Percentiles rank a stretch among this genome's conserved stretches.
phyloP scores from a whole-genome alignment of 2,113 vertebrate species.

The Vulpes ferrilata region DNA sequence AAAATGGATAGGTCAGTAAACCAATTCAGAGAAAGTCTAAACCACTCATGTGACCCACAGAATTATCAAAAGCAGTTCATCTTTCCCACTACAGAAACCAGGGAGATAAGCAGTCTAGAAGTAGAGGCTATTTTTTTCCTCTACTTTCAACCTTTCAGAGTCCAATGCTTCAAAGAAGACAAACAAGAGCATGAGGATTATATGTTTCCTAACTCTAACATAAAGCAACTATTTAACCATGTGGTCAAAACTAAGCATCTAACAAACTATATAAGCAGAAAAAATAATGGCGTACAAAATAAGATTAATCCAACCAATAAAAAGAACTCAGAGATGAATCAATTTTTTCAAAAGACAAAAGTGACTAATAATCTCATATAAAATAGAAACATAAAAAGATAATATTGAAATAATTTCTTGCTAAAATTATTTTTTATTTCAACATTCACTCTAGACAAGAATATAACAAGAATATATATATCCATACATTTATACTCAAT shows the following conservation, averaged over 20 bases:
- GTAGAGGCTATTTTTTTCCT: not conserved
- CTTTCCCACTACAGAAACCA: constrained; percentile 34
- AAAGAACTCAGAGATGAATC: not conserved
- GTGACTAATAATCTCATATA: not conserved
- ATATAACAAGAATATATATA: not conserved
- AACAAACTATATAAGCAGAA: not conserved
- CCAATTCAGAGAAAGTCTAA: constrained; percentile 50
- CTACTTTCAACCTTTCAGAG: not conserved
- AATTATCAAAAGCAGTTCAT: constrained; percentile 45
- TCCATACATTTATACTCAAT: not conserved
- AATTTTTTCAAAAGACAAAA: constrained; percentile 53
- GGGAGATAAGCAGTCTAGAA: not conserved
- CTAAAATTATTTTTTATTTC: constrained; percentile 40
- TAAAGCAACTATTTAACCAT: not conserved
- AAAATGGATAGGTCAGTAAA: constrained; percentile 46
- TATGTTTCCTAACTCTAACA: not conserved
- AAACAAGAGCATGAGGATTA: constrained; percentile 14
- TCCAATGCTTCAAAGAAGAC: not conserved
- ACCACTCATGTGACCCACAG: not conserved
- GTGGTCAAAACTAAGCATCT: not conserved
- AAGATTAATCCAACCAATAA: constrained; percentile 20
- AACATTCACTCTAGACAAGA: constrained; percentile 18
- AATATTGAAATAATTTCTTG: not conserved
- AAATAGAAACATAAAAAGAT: not conserved
- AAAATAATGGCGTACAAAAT: not conserved